Conservation (phyloP, 1,140 invertebrate species). For the Drosophila ironensis region DNA sequence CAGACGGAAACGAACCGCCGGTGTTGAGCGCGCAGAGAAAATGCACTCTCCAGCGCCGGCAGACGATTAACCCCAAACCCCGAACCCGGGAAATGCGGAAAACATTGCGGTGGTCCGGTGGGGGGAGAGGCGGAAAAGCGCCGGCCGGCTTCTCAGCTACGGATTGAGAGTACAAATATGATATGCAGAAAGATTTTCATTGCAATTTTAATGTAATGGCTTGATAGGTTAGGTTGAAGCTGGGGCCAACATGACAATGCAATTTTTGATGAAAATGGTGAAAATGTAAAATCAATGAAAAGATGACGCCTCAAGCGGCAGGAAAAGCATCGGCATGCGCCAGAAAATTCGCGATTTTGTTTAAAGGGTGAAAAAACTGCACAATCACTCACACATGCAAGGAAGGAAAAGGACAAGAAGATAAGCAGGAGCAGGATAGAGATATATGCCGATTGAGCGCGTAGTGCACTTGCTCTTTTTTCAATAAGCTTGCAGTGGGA, state of each 20-base stretch:
- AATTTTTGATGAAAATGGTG: too few species aligned
- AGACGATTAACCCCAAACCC: constrained; percentile 9
- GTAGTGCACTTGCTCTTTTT: constrained; percentile 55
- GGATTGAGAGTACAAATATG: too few species aligned
- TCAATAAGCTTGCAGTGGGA: constrained; percentile 37
- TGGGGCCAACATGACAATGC: too few species aligned
- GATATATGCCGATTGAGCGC: too few species aligned
- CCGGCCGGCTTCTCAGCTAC: constrained; percentile 27
- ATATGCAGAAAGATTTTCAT: too few species aligned
- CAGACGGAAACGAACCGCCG: constrained; percentile 29
- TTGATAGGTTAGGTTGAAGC: too few species aligned
- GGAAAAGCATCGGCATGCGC: constrained; percentile 46
- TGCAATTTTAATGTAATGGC: too few species aligned
- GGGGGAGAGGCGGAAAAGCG: not conserved
- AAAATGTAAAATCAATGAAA: constrained; percentile 12
- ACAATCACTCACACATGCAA: constrained; percentile 13
- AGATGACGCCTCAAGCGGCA: not conserved
- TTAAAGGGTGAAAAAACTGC: constrained; percentile 74
- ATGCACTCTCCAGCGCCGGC: constrained; percentile 35
- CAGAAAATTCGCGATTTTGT: constrained; percentile 58
- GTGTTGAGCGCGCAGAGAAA: constrained; percentile 15
- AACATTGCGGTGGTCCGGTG: constrained; percentile 1
- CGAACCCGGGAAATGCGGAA: constrained; percentile 3
- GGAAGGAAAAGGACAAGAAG: constrained; percentile 10
- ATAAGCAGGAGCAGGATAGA: constrained; percentile 5